Conservation (phyloP, 2,888 invertebrate species). For the Sisyra terminalis region DNA sequence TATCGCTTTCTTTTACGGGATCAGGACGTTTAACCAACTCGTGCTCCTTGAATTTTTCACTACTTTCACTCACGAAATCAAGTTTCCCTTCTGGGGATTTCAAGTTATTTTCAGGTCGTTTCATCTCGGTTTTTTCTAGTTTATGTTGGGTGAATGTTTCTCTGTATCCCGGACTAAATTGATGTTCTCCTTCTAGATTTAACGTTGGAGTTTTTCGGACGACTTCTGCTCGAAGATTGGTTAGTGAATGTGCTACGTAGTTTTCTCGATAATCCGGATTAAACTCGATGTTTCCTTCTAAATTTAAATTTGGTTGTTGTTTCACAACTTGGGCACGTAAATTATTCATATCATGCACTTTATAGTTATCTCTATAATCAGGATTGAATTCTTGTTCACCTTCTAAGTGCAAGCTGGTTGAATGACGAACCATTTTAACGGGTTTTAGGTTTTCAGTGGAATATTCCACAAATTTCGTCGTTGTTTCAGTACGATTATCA, state of each 20-base stretch:
- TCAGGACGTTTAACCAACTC: constrained; percentile 17
- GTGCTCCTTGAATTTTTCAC: constrained; percentile 15
- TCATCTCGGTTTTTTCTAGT: constrained; percentile 12
- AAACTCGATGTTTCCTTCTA: constrained; percentile 30
- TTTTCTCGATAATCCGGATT: constrained; percentile 27
- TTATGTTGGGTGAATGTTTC: constrained; percentile 15
- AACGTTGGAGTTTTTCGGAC: constrained; percentile 17
- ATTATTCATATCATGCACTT: constrained; percentile 10
- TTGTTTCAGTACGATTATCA: constrained; percentile 3
- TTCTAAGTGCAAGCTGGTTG: constrained; percentile 6
- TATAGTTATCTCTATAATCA: constrained; percentile 9
- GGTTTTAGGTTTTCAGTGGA: constrained; percentile 2
- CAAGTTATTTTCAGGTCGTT: constrained; percentile 19
- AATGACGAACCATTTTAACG: constrained; percentile 4
- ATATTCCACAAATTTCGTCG: constrained; percentile 4
- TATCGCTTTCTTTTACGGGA: constrained; percentile 20
- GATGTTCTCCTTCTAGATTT: constrained; percentile 21
- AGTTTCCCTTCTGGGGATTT: constrained; percentile 9
- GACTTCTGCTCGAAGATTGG: constrained; percentile 14
- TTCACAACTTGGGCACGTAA: constrained; percentile 20
- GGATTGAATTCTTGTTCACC: constrained; percentile 7
- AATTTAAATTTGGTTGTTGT: constrained; percentile 26
- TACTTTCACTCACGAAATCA: constrained; percentile 15
- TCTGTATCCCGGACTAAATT: constrained; percentile 23
- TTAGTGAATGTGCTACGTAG: constrained; percentile 12